Evolutionary conservation across 2,113 vertebrate genomes (phyloP).

Genomic region (Thinocorus orbignyianus): DNA sequence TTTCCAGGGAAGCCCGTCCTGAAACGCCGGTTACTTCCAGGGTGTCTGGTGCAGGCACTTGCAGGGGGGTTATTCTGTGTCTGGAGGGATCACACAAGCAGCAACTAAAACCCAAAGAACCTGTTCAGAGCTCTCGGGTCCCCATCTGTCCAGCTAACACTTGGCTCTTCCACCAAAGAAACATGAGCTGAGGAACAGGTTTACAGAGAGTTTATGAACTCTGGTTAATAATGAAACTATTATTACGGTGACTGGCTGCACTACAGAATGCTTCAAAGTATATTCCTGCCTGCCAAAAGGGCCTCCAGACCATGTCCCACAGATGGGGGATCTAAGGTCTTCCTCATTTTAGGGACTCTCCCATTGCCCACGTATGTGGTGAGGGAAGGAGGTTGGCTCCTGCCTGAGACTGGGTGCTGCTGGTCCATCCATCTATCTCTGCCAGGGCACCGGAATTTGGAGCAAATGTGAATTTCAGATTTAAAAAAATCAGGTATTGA

Average conservation of each 20-base stretch:
- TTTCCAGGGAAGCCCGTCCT: not conserved
- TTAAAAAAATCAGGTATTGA: not conserved
- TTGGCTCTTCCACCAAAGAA: constrained; percentile 15
- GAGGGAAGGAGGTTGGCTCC: not conserved
- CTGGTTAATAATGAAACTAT: constrained; percentile 49
- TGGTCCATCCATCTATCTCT: not conserved
- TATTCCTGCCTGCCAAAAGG: constrained; percentile 12
- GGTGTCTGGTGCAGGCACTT: not conserved
- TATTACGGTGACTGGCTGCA: constrained; percentile 23
- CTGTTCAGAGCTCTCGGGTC: not conserved
- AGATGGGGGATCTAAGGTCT: not conserved
- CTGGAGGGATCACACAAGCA: not conserved
- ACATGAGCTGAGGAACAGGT: constrained; percentile 32
- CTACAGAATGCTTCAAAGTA: not conserved
- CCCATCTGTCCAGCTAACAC: not conserved
- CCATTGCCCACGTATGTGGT: not conserved
- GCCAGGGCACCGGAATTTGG: not conserved
- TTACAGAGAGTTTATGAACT: constrained; percentile 53
- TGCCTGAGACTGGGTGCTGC: accelerated
- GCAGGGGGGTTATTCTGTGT: not conserved
- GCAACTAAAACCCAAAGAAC: not conserved
- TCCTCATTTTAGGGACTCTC: not conserved
- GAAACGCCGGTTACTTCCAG: not conserved
- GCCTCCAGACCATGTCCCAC: not conserved
- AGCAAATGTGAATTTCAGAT: not conserved